Evolutionary conservation across 2,888 invertebrate genomes (phyloP), one percentile per base, ranked within the genome.

Genomic region (Pherbina coryleti): DNA sequence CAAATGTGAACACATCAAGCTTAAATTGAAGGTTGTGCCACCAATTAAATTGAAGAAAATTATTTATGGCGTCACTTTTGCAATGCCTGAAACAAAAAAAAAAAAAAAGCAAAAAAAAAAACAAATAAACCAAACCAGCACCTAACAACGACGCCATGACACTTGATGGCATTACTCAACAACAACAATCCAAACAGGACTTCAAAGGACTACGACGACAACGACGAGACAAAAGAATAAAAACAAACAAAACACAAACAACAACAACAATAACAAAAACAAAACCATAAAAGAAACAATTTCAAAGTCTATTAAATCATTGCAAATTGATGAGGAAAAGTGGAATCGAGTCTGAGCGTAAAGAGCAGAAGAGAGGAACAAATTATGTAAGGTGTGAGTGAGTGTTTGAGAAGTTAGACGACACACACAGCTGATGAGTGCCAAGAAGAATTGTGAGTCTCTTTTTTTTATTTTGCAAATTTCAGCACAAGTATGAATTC

Each of bases 271-370:
- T 19, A 55, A n/a, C 2, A n/a, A 64, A n/a, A 34, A 34, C 34
- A n/a, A 34, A 64, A 25, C 14, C 64, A 64, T 31, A 34, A 34
- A 64, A n/a, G 64, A 64, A 25, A 28, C 64, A 64, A 31, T 31
- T 64, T 64, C 31, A 34, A 5, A 64, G 64, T 64, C 64, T 64
- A 64, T 64, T 64, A 64, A 64, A 64, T 64, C 64, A 64, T 8
- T 2, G 19, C 55, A 55, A 55, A 55, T 64, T 31, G 64, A 64
- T 64, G 64, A 64, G 31, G 17, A 31, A 64, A 64, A 64, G 34
- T n/a, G 37, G 37, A 37, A 37, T 37, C 37, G 8, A 7, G 37
- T 37, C 7, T 9, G 22, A 57, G 22, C 8, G n/a, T 19, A 25
- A 19, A 57, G 22, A 2, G n/a, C 5, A 25, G 8, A 25, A 57